Evolutionary conservation across 2,113 vertebrate genomes (phyloP).

Genomic region (Protomyctophum bolini): DNA sequence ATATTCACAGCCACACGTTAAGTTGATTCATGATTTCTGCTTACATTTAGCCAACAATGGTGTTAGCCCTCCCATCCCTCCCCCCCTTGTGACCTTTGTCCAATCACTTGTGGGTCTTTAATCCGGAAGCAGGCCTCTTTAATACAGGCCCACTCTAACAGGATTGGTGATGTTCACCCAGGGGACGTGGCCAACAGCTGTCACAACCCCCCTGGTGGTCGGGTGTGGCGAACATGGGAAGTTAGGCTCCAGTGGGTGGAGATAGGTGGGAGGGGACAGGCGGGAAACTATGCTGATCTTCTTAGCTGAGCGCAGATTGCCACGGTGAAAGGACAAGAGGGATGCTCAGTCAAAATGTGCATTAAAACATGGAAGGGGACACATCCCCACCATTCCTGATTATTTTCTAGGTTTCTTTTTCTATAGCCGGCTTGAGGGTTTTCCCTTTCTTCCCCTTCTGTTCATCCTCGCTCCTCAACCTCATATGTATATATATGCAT

Average conservation of each 20-base stretch:
- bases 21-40: too few species aligned
- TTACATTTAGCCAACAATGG: too few species aligned
- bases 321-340: slow-evolving; percentile 30
- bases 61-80: not conserved
- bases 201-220: slow-evolving; percentile 76
- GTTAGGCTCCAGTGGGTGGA: slow-evolving; percentile 49
- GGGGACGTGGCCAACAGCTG: slow-evolving; percentile 79
- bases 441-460: not conserved
- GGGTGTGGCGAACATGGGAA: slow-evolving; percentile 69
- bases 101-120: slow-evolving; percentile 83
- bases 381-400: slow-evolving; percentile 23
- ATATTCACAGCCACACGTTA: too few species aligned
- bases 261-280: slow-evolving; percentile 17
- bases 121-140: slow-evolving; percentile 85
- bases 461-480: slow-evolving; percentile 35
- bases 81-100: slow-evolving; percentile 53
- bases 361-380: slow-evolving; percentile 34
- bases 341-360: slow-evolving; percentile 42
- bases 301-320: slow-evolving; percentile 71
- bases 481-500: slow-evolving; percentile 64
- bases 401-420: not conserved
- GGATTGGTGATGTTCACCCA: slow-evolving; percentile 86
- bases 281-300: slow-evolving; percentile 77
- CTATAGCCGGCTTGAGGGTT: not conserved
- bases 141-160: slow-evolving; percentile 87